Conservation (phyloP, 2,113 vertebrate species). For the Diphyllodes magnificus region DNA sequence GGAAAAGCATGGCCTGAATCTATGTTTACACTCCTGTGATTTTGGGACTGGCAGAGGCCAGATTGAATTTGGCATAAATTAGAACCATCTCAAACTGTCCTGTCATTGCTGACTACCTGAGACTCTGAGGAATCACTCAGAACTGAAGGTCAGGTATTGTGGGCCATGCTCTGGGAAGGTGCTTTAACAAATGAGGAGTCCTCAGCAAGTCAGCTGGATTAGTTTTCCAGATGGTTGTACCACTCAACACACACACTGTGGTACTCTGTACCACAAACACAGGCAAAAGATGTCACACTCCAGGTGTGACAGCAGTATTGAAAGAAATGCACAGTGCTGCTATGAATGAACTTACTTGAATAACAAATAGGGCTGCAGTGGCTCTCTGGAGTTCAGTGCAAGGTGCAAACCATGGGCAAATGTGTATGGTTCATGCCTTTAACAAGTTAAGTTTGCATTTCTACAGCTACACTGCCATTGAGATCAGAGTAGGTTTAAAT, state of each 20-base stretch:
- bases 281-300: not conserved
- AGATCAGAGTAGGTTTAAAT: not conserved
- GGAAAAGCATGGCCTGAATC: not conserved
- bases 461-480: not conserved
- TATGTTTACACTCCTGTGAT: not conserved
- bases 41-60: not conserved
- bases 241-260: not conserved
- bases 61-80: not conserved
- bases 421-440: not conserved
- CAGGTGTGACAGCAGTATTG: not conserved
- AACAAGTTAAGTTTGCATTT: not conserved
- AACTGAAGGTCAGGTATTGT: not conserved
- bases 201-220: not conserved
- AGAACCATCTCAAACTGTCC: not conserved
- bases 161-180: not conserved
- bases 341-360: not conserved
- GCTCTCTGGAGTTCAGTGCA: not conserved
- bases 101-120: not conserved
- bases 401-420: not conserved
- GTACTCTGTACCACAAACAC: not conserved
- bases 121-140: not conserved
- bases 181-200: not conserved
- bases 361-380: not conserved
- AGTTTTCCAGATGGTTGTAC: not conserved
- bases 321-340: not conserved